Evolutionary conservation across 2,888 invertebrate species (phyloP).

Genomic region (Mimachlamys varia): DNA sequence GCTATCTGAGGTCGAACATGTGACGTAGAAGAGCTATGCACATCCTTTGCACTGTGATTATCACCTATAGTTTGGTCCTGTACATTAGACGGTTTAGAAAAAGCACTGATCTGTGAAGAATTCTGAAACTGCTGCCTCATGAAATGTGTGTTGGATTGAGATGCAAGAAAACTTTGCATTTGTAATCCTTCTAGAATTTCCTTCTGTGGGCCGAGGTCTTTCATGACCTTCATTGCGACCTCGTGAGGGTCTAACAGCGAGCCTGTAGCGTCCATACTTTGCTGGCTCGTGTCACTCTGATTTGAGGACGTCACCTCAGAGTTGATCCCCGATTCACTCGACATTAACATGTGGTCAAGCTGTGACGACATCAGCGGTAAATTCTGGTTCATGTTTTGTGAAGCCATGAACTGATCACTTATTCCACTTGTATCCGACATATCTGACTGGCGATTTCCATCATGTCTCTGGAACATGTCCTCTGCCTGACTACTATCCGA

Average conservation of each 20-base stretch:
- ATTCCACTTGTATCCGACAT: constrained; percentile 63
- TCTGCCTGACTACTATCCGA: constrained; percentile 45
- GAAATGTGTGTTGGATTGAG: constrained; percentile 60
- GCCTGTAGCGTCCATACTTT: constrained; percentile 57
- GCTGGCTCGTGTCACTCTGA: constrained; percentile 67
- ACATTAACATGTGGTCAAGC: constrained; percentile 47
- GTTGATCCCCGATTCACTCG: constrained; percentile 65
- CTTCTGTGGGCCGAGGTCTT: constrained; percentile 71
- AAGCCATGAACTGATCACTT: constrained; percentile 50
- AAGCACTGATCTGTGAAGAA: constrained; percentile 40
- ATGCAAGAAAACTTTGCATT: constrained; percentile 65
- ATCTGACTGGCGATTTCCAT: constrained; percentile 59
- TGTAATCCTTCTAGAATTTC: constrained; percentile 72
- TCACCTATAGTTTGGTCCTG: neutral
- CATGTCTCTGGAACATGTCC: constrained; percentile 55
- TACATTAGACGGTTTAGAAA: neutral
- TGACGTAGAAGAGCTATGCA: constrained; percentile 48
- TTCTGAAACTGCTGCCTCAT: constrained; percentile 57
- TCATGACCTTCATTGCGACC: constrained; percentile 73
- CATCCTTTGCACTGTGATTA: neutral
- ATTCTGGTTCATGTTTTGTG: constrained; percentile 34
- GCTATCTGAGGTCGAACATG: constrained; percentile 44
- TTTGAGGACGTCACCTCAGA: constrained; percentile 67
- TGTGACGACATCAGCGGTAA: neutral
- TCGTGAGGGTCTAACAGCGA: constrained; percentile 66